phyloP scores from a whole-genome alignment of 2,888 invertebrate genomes.

The Galeopsomyia nigrocyanea region DNA sequence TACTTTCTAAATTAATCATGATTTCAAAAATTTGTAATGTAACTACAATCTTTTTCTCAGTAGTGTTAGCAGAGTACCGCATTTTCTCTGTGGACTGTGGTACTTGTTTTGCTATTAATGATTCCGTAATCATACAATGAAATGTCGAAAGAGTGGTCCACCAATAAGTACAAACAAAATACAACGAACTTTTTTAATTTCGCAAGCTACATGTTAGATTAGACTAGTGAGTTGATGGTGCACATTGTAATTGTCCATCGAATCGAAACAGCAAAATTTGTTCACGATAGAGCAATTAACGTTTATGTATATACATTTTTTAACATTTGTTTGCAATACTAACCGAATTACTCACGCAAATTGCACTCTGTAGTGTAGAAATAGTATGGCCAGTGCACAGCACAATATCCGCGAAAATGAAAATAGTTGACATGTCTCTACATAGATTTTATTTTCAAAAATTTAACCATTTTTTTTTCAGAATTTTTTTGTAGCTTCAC shows the following conservation, averaged over 20 bases:
- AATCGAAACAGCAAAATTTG: constrained; percentile 18
- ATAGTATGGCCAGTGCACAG: constrained; percentile 38
- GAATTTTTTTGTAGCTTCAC: not conserved
- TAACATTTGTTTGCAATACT: constrained; percentile 45
- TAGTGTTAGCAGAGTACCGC: no score
- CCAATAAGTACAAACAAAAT: constrained; percentile 54
- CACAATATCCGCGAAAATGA: constrained; percentile 30
- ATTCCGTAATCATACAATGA: constrained; percentile 21
- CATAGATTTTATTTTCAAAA: constrained; percentile 12
- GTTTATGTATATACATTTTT: constrained; percentile 25
- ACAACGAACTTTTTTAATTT: constrained; percentile 34
- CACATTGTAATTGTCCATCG: constrained; percentile 7
- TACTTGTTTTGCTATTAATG: not conserved
- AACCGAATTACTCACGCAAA: constrained; percentile 40
- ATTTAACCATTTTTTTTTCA: not conserved
- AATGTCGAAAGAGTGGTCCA: constrained; percentile 51
- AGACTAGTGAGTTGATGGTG: constrained; percentile 38
- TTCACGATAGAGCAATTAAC: constrained; percentile 9
- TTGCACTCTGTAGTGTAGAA: constrained; percentile 32
- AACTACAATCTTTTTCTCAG: no score
- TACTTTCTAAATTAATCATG: no score
- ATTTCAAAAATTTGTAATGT: no score
- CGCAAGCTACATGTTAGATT: constrained; percentile 28
- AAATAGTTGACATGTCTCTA: constrained; percentile 12
- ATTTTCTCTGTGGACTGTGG: constrained; percentile 3